Evolutionary conservation across 1,140 invertebrate genomes (phyloP).

Genomic region (Cephus cinctus): DNA sequence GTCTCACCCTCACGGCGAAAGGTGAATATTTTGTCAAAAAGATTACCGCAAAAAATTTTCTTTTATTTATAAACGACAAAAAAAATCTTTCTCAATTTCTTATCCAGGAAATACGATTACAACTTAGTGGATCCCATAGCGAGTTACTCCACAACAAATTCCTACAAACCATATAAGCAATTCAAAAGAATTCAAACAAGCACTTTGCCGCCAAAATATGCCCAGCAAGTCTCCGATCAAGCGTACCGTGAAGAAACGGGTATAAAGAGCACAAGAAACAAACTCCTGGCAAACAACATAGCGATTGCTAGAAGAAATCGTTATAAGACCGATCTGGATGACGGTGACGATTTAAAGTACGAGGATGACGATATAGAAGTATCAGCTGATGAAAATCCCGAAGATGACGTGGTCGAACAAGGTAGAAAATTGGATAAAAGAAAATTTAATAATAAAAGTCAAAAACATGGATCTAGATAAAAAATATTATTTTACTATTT

Average conservation of each 20-base stretch:
- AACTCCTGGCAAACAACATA: slow-evolving; percentile 12
- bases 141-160: slow-evolving; percentile 18
- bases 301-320: slow-evolving; percentile 18
- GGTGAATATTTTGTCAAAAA: too few species aligned
- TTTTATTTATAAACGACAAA: too few species aligned
- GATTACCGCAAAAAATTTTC: too few species aligned
- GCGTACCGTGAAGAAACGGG: too few species aligned
- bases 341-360: slow-evolving; percentile 19
- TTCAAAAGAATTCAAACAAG: too few species aligned
- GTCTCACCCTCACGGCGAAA: too few species aligned
- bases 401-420: slow-evolving; percentile 30
- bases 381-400: slow-evolving; percentile 21
- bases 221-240: background rate
- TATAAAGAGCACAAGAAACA: slow-evolving; percentile 16
- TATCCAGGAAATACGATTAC: slow-evolving; percentile 13
- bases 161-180: slow-evolving; percentile 16
- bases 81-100: too few species aligned
- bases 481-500: background rate
- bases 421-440: slow-evolving; percentile 15
- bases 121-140: slow-evolving; percentile 16
- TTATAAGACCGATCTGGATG: slow-evolving; percentile 18
- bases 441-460: background rate
- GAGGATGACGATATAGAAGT: slow-evolving; percentile 16
- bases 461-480: background rate
- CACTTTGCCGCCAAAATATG: background rate